Percentiles rank a stretch among this genome's conserved stretches.
These are phyloP conservation scores for Spodoptera picta DNA, from an alignment of 2,888 invertebrate species.

Conservation along the genomic window DNA sequence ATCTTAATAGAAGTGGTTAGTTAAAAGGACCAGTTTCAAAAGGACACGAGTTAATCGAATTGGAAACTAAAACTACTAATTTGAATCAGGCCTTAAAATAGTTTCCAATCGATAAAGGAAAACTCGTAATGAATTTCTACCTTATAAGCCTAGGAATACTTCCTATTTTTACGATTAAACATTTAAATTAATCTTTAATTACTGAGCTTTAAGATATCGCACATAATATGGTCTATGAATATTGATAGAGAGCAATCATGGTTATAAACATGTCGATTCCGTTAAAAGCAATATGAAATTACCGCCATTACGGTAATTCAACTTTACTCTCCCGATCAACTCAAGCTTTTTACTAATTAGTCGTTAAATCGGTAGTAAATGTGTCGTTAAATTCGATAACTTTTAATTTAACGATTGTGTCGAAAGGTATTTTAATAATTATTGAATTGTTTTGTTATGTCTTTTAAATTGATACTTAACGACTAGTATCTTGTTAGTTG, in stretches of 20 bases:
- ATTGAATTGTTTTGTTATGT: background rate
- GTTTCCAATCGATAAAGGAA: constrained; percentile 13
- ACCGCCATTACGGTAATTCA: constrained; percentile 27
- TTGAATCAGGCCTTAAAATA: background rate
- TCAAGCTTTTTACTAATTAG: constrained; percentile 26
- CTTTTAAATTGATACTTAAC: too few relatives aligned
- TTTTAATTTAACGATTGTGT: constrained; percentile 1
- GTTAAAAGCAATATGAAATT: constrained; percentile 44
- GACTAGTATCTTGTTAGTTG: too few relatives aligned
- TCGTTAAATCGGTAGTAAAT: constrained; percentile 21
- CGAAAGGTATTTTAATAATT: background rate
- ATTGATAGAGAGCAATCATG: constrained; percentile 55
- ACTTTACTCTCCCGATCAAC: constrained; percentile 24
- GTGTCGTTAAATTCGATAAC: constrained; percentile 4
- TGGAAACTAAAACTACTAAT: too few relatives aligned
- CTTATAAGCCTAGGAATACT: constrained; percentile 9
- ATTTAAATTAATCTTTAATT: constrained; percentile 41
- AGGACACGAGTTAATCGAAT: too few relatives aligned
- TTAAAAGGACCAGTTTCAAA: too few relatives aligned
- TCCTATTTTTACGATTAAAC: constrained; percentile 33
- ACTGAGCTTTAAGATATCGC: constrained; percentile 45
- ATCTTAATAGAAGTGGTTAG: too few relatives aligned
- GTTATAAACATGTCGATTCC: constrained; percentile 49
- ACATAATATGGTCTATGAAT: constrained; percentile 52
- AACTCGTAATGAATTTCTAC: constrained; percentile 13